Conservation (phyloP, 2,888 invertebrate species). For the Drosophila buzzatii region DNA sequence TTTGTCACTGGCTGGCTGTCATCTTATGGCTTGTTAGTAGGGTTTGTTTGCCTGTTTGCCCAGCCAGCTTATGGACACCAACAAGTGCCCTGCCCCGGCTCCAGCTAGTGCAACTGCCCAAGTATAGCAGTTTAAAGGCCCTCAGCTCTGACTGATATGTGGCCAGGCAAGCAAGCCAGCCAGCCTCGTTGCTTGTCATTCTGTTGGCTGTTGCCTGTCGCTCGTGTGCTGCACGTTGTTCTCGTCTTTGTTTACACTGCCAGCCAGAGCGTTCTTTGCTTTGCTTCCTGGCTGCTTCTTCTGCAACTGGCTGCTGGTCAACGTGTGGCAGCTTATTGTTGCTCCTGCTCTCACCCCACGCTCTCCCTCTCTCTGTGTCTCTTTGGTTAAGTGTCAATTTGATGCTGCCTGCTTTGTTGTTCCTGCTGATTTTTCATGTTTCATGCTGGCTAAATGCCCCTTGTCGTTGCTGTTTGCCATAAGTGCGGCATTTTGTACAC, state of each 20-base stretch:
- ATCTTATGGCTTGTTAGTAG: slow-evolving; percentile 81
- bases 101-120: slow-evolving; percentile 25
- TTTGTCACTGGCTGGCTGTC: slow-evolving; percentile 80
- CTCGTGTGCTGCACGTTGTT: slow-evolving; percentile 36
- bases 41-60: slow-evolving; percentile 79
- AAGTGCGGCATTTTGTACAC: slow-evolving; percentile 78
- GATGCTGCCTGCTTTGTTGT: slow-evolving; percentile 58
- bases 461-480: slow-evolving; percentile 62
- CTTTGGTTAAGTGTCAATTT: slow-evolving; percentile 77
- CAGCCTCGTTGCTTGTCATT: slow-evolving; percentile 36
- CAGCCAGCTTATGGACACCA: slow-evolving; percentile 80
- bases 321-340: slow-evolving; percentile 68
- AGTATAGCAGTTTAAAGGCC: slow-evolving; percentile 3
- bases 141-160: slow-evolving; percentile 68
- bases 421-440: slow-evolving; percentile 66
- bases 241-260: slow-evolving; percentile 74
- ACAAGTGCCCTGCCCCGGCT: slow-evolving; percentile 59
- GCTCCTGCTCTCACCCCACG: slow-evolving; percentile 1
- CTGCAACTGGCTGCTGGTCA: slow-evolving; percentile 63
- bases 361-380: background rate
- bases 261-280: slow-evolving; percentile 42
- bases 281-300: slow-evolving; percentile 26
- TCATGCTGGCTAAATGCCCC: slow-evolving; percentile 48
- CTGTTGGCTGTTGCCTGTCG: slow-evolving; percentile 3
- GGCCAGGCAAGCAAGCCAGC: slow-evolving; percentile 19